Evolutionary conservation across 2,797 vertebrate species (phyloP).

Genomic region (Enteromius mattozi): DNA sequence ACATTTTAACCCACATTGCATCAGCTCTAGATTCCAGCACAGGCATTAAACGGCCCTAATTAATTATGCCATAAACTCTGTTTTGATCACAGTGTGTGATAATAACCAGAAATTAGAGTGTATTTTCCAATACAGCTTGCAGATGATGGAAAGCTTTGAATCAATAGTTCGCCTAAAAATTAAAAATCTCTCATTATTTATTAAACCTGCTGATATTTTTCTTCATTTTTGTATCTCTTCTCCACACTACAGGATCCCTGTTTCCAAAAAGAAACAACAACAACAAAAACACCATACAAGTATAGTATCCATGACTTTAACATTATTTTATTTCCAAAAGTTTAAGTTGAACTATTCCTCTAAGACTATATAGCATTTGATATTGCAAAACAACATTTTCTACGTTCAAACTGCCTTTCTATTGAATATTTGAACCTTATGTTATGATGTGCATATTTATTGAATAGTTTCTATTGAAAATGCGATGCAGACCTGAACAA

Average conservation of each 20-base stretch:
- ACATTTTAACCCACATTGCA: constrained; percentile 45
- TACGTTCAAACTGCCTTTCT: background rate
- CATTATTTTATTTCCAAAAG: background rate
- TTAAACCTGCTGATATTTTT: background rate
- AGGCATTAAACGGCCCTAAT: constrained; percentile 36
- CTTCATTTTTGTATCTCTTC: background rate
- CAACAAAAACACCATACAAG: background rate
- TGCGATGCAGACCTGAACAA: background rate
- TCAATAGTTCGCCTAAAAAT: background rate
- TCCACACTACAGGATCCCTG: background rate
- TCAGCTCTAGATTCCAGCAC: constrained; percentile 47
- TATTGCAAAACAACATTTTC: background rate
- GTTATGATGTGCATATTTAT: background rate
- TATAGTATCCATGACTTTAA: background rate
- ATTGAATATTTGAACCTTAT: background rate
- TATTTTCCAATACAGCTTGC: background rate
- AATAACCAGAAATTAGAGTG: background rate
- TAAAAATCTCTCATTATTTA: background rate
- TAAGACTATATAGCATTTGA: background rate
- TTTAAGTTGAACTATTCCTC: background rate
- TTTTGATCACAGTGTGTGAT: constrained; percentile 22
- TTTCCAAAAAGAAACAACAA: background rate
- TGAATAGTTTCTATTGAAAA: background rate
- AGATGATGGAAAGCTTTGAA: too few species aligned
- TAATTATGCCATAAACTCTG: constrained; percentile 25